Evolutionary conservation across 2,888 invertebrate genomes (phyloP).

Genomic region (Patella ulyssiponensis): DNA sequence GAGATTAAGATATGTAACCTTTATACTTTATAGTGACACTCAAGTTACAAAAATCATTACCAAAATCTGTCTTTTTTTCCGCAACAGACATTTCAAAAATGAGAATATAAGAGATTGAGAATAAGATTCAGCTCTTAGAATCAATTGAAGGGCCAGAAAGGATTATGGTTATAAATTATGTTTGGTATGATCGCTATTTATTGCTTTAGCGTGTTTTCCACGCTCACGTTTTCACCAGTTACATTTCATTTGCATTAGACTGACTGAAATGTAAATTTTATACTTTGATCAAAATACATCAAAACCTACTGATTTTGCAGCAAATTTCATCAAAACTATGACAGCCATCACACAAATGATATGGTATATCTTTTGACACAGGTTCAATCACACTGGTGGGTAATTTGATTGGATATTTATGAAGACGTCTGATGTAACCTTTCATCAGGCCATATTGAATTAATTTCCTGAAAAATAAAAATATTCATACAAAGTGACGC

Average conservation of each 20-base stretch:
- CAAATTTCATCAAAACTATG: constrained; percentile 92
- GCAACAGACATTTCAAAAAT: too few relatives aligned
- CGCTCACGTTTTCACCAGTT: too few relatives aligned
- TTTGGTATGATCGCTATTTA: too few relatives aligned
- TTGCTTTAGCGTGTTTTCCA: too few relatives aligned
- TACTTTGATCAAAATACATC: constrained; percentile 45
- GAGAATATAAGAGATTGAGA: too few relatives aligned
- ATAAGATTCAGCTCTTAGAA: too few relatives aligned
- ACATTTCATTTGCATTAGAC: too few relatives aligned
- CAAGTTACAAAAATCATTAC: not conserved
- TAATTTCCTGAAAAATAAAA: constrained; percentile 77
- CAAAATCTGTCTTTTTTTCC: not conserved
- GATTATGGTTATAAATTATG: too few relatives aligned
- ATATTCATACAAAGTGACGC: not conserved
- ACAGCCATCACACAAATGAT: constrained; percentile 81
- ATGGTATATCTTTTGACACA: constrained; percentile 53
- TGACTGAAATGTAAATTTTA: not conserved
- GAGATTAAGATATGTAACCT: constrained; percentile 9
- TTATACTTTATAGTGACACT: too few relatives aligned
- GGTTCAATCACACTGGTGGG: constrained; percentile 42
- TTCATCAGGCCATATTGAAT: constrained; percentile 91
- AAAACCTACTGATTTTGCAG: constrained; percentile 77
- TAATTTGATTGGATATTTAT: constrained; percentile 77
- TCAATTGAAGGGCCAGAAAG: too few relatives aligned
- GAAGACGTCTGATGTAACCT: constrained; percentile 85